Evolutionary conservation across 2,113 vertebrate genomes (phyloP), one percentile per base, ranked within the genome.

Genomic region (Probosciger aterrimus): DNA sequence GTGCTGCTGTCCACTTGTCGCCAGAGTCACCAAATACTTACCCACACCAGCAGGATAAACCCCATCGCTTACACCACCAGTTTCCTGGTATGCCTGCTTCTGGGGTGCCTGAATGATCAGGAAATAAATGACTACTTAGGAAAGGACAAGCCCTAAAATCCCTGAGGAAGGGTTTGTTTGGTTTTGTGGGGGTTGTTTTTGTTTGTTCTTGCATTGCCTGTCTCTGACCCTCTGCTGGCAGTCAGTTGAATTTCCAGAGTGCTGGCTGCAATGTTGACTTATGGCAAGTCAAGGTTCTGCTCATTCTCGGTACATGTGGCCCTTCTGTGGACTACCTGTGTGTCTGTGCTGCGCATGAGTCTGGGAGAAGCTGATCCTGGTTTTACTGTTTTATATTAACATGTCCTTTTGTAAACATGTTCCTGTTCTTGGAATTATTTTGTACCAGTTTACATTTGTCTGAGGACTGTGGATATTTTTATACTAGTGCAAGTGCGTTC

Each of bases 381-480:
- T 95, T 95, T 92, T 95, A 80, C 97, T 96, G 81, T 97, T 98
- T 98, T 97, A 81, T 98, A 98, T 92, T 52, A 82, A 96, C 52
- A 11, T 49, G 80, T 96, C 95, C 94, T 98, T 98, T 97, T 97
- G 94, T 93, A 97, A 97, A 97, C 95, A 62, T 44, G 75, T 97
- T 97, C 96, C 97, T 93, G 91, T 96, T 97, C 96, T 92, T 83
- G 97, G 91, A 94, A 97, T 98, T 94, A 73, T 97, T 98, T 98
- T 98, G 80, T 98, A 98, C 87, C 82, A 13, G 76, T 97, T 98
- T 95, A 95, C 88, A 67, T 95, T 97, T 96, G 94, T 97, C 96
- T 88, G 96, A 97, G 94, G 97, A 97, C 97, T 94, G 96, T 98
- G 98, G 97, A 91, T 98, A 98, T 98, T 98, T 98, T 98, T 98